phyloP scores from a whole-genome alignment of 92 coral and sea anemone genomes.

The Umimayanthus kanabou region DNA sequence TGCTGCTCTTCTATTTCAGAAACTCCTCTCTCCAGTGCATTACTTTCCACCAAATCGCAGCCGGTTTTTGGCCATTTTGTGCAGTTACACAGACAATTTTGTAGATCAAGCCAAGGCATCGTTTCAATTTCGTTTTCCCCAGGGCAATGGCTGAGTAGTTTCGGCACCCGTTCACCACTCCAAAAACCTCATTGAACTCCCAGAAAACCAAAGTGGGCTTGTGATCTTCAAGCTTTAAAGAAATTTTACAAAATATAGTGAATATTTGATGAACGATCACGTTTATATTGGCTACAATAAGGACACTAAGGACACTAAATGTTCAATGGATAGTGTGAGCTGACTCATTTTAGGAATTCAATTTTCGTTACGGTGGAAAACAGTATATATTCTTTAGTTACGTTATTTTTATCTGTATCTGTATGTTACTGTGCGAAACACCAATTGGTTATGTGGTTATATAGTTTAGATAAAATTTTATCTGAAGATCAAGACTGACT shows the following conservation, averaged over 20 bases:
- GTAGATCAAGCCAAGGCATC: constrained; percentile 10
- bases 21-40: background rate
- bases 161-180: background rate
- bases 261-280: no score
- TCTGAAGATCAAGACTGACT: constrained; percentile 29
- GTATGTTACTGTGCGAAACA: no score
- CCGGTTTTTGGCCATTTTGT: background rate
- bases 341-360: no score
- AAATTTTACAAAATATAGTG: no score
- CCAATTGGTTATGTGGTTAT: no score
- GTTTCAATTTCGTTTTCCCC: background rate
- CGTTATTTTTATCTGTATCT: no score
- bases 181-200: constrained; percentile 2
- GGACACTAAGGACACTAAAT: no score
- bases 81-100: constrained; percentile 8
- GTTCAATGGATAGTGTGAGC: no score
- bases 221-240: constrained; percentile 7
- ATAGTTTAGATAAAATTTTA: no score
- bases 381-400: no score
- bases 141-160: background rate
- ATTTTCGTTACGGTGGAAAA: no score
- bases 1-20: background rate
- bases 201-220: constrained; percentile 2
- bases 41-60: background rate
- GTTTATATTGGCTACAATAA: no score